These are phyloP conservation scores for Drosophila infuscata DNA, from an alignment of 2,888 invertebrate species.

Conservation along the genomic window DNA sequence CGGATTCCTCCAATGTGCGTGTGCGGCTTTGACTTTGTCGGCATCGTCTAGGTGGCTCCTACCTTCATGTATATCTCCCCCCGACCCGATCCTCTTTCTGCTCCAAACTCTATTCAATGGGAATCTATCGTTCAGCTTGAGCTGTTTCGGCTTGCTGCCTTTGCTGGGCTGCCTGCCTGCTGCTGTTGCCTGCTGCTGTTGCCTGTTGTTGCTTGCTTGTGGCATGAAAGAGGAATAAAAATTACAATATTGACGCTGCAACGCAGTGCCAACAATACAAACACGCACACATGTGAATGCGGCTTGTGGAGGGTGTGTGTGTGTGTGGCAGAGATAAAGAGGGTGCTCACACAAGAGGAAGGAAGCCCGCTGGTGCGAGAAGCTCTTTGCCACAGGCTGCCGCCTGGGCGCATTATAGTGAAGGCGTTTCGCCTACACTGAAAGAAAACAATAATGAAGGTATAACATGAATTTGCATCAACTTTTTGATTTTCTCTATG, in stretches of 20 bases:
- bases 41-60: constrained; percentile 24
- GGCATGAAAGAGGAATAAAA: constrained; percentile 77
- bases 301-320: not conserved
- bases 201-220: constrained; percentile 44
- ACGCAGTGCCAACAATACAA: constrained; percentile 52
- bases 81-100: not conserved
- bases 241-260: constrained; percentile 76
- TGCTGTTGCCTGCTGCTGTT: constrained; percentile 22
- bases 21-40: constrained; percentile 68
- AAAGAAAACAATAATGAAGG: not conserved
- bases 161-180: constrained; percentile 27
- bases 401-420: constrained; percentile 44
- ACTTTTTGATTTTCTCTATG: not conserved
- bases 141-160: constrained; percentile 26
- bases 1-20: constrained; percentile 79
- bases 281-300: constrained; percentile 39
- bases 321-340: constrained; percentile 15
- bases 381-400: constrained; percentile 58
- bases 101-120: constrained; percentile 44
- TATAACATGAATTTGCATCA: not conserved
- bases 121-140: constrained; percentile 59
- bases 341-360: constrained; percentile 25
- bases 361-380: constrained; percentile 56
- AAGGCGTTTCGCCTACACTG: constrained; percentile 29
- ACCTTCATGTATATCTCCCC: not conserved